These are phyloP conservation scores for Sorex araneus DNA, from an alignment of 2,113 vertebrate species.

Conservation along the genomic window DNA sequence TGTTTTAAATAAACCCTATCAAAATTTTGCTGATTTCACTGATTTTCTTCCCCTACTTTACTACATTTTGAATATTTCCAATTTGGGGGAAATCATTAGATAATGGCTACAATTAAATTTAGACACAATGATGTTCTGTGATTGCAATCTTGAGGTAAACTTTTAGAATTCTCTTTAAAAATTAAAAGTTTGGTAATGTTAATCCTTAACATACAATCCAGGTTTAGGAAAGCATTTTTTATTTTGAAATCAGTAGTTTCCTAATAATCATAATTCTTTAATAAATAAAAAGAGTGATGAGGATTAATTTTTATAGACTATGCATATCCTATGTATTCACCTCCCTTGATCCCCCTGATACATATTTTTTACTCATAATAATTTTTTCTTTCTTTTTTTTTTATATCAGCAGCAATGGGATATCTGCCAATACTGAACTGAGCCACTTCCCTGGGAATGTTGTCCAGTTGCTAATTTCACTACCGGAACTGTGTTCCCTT, in stretches of 20 bases:
- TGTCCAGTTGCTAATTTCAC: constrained; percentile 91
- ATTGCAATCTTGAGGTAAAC: constrained; percentile 32
- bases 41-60: constrained; percentile 3
- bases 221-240: constrained; percentile 65
- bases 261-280: constrained; percentile 43
- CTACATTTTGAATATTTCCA: constrained; percentile 6
- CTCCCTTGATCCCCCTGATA: constrained; percentile 25
- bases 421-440: constrained; percentile 84
- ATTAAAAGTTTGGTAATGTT: constrained; percentile 53
- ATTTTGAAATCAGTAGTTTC: constrained; percentile 72
- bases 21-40: constrained; percentile 29
- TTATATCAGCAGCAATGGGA: constrained; percentile 81
- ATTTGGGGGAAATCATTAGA: neutral
- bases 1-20: constrained; percentile 7
- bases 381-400: neutral
- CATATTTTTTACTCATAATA: constrained; percentile 58
- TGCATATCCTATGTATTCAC: constrained; percentile 9
- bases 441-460: constrained; percentile 88
- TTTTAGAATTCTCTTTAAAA: constrained; percentile 59
- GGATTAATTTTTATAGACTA: constrained; percentile 18
- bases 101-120: constrained; percentile 53
- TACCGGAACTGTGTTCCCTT: constrained; percentile 88
- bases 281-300: constrained; percentile 55
- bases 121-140: constrained; percentile 3
- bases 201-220: neutral